These are phyloP conservation scores for Scotopteryx bipunctaria DNA, from an alignment of 2,888 invertebrate genomes.

Conservation along the genomic window DNA sequence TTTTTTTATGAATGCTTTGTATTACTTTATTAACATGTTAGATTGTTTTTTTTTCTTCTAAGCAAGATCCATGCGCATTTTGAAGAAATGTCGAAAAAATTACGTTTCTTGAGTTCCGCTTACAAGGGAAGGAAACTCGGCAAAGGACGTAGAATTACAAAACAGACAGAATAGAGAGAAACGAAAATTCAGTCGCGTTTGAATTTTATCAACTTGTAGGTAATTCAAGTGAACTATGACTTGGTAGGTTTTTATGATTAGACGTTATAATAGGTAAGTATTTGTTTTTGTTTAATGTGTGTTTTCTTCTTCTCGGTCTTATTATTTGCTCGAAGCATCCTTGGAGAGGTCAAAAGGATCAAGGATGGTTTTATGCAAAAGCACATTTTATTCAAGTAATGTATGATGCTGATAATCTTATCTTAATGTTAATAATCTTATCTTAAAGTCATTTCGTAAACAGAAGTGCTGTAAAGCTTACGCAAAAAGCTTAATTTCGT, in stretches of 20 bases:
- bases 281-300: no score
- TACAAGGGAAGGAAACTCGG: no score
- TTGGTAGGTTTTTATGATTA: no score
- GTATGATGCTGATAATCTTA: background rate
- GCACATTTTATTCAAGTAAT: background rate
- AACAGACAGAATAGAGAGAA: background rate
- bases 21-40: no score
- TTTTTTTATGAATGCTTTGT: background rate
- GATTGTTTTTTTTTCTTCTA: no score
- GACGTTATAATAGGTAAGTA: no score
- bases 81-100: no score
- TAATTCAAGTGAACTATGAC: no score
- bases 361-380: constrained; percentile 29
- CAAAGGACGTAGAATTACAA: background rate
- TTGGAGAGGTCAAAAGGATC: background rate
- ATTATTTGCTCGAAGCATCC: background rate
- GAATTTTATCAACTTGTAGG: no score
- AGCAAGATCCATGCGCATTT: no score
- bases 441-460: constrained; percentile 11
- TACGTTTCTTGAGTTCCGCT: no score
- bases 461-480: constrained; percentile 2
- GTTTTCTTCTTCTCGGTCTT: background rate
- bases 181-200: no score
- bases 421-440: background rate
- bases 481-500: constrained; percentile 25